Conservation (phyloP, 2,113 vertebrate species). For the Tonatia bakeri region DNA sequence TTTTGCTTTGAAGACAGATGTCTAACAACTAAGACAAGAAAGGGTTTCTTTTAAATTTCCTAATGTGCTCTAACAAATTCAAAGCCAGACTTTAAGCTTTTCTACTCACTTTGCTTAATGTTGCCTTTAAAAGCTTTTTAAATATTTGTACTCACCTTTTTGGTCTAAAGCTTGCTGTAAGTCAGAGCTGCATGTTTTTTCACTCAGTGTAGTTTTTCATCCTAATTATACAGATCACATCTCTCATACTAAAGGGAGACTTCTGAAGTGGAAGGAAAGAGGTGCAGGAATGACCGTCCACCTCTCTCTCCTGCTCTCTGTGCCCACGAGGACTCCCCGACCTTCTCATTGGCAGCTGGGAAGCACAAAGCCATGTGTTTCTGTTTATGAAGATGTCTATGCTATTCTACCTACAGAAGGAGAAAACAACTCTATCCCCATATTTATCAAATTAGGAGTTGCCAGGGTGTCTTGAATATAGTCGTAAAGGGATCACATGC, state of each 20-base stretch:
- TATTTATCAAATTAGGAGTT: not conserved
- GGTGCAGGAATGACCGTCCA: accelerated
- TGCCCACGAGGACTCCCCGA: not conserved
- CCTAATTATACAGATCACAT: not conserved
- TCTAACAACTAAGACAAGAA: not conserved
- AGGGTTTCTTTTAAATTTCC: not conserved
- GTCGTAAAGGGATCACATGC: not conserved
- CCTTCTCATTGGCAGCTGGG: not conserved
- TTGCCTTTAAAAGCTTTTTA: not conserved
- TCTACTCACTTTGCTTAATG: not conserved
- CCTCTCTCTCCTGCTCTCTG: not conserved
- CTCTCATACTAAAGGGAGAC: not conserved
- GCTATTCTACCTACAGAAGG: not conserved
- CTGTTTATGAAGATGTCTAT: not conserved
- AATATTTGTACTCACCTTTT: not conserved
- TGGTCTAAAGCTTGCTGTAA: not conserved
- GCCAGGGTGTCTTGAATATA: not conserved
- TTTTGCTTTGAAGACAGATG: not conserved
- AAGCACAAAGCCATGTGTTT: not conserved
- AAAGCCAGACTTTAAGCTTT: not conserved
- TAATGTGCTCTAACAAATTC: not conserved
- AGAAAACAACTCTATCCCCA: not conserved
- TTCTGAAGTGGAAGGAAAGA: not conserved
- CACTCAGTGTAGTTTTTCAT: not conserved
- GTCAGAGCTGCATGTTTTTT: not conserved